Base-by-base conservation (phyloP, 37 sponge, comb jelly and placozoan genomes). In the Tethya wilhelma region DNA sequence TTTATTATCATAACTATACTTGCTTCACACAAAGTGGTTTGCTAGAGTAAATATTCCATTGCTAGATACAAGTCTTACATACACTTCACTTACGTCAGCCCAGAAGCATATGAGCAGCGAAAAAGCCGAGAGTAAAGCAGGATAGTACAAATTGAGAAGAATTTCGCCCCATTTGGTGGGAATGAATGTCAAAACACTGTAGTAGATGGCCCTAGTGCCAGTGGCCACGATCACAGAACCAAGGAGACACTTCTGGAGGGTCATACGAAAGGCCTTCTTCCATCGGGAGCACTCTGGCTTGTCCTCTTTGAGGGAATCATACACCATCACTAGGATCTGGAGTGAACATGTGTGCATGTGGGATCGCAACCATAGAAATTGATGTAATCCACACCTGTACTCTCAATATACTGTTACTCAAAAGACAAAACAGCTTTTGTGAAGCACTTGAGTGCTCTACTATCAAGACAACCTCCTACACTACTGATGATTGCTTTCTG, bases 181-280 rank as follows among this genome's bases (percentile, higher is more conserved):
- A 25, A 84, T 80, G 34, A 63, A 28, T 29, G 38, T 59, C 39
- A 45, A 31, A 7, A 86, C 75, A 4, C 87, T 82, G 65, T 86
- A 86, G 73, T 82, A 91, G 45, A 82, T 86, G 38, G 87, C 86
- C 56, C 91, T 69, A 5, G 86, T 85, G 41, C 86, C 86, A 32
- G 86, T 85, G 31, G 91, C 91, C n/a, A 45, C 56, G 42, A 91
- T 82, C 5, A 86, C 87, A 28, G 82, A 74, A 4, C 87, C 87
- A 37, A 81, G 58, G 0, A 86, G 66, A 25, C 77, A 77, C 62
- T 86, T 91, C 65, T 82, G 91, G 29, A 78, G 37, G 20, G 78
- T 86, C n/a, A 77, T 44, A 39, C 83, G 73, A 25, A 91, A 90
- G 4, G 90, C 90, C n/a, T 67, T 90, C 60, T 53, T 64, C 75